Evolutionary conservation across 2,113 vertebrate species (phyloP).

Genomic region (Acanthisitta chloris): DNA sequence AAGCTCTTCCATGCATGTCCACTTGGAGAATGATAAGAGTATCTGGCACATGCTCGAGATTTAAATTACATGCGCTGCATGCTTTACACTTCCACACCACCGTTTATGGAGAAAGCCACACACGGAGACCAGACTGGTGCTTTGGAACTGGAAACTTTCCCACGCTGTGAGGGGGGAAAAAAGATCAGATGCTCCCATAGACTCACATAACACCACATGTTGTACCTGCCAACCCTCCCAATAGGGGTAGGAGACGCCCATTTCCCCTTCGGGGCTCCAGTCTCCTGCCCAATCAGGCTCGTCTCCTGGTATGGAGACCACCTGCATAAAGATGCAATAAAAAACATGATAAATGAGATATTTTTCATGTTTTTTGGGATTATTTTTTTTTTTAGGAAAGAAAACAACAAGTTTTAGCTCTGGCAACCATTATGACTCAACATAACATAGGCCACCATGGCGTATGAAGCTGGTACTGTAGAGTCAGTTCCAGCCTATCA

Average conservation of each 20-base stretch:
- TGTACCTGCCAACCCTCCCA: slow-evolving; percentile 87
- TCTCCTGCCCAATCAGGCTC: slow-evolving; percentile 85
- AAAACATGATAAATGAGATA: slow-evolving; percentile 75
- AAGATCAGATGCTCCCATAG: slow-evolving; percentile 77
- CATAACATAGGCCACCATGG: background rate
- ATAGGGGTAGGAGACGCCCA: slow-evolving; percentile 83
- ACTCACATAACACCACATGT: slow-evolving; percentile 84
- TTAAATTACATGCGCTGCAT: slow-evolving; percentile 77
- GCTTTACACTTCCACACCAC: slow-evolving; percentile 82
- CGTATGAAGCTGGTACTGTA: background rate
- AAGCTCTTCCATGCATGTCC: slow-evolving; percentile 72
- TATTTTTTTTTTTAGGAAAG: slow-evolving; percentile 34
- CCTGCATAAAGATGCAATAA: slow-evolving; percentile 81
- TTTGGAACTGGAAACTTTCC: slow-evolving; percentile 73
- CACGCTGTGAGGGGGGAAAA: slow-evolving; percentile 71
- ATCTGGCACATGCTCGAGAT: slow-evolving; percentile 74
- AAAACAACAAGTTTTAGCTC: slow-evolving; percentile 57
- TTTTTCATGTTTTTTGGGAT: slow-evolving; percentile 69
- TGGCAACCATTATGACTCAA: slow-evolving; percentile 46
- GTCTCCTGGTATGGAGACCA: slow-evolving; percentile 82
- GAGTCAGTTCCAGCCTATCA: background rate
- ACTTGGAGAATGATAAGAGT: slow-evolving; percentile 63
- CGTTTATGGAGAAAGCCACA: slow-evolving; percentile 82
- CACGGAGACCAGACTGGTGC: slow-evolving; percentile 79
- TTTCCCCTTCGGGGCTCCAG: slow-evolving; percentile 85